Base-by-base conservation (phyloP, 2,888 invertebrate species). In the Brachynemurus nebulosus region DNA sequence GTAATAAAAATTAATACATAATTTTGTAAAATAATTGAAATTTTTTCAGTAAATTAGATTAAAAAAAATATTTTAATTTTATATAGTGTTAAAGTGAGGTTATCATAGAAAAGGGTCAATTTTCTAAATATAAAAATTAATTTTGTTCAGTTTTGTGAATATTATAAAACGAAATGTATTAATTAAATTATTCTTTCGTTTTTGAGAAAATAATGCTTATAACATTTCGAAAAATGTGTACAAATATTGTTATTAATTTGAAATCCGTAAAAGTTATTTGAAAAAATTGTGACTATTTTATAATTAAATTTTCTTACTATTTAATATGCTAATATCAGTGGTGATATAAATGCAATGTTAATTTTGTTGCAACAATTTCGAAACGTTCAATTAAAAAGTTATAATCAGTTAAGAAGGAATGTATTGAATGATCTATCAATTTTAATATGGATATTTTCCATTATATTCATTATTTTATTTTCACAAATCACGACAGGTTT, bases 291-390 rank as follows among this genome's bases (percentile, higher is more conserved):
- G 7, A 23, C 6, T 23, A 23, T 12, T 9, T 30, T 30, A 3
- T 30, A 5, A 30, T n/a, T 30, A 14, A 30, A 12, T 30, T 30
- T n/a, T 30, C 14, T 30, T 30, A 12, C n/a, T 30, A 12, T 30
- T 30, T n/a, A 30, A 30, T 30, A 30, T 30, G 30, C 14, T 30
- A 12, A 30, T 12, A 30, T n/a, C 30, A 14, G 14, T 14, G 30
- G 30, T 30, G 30, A 30, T n/a, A 30, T 30, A 30, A 14, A 30
- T 30, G 30, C 30, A 30, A 30, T 30, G 30, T 30, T 30, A 12
- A 30, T 30, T 30, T 30, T 14, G 30, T 30, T 30, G 30, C 30
- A 30, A 30, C 30, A 11, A 30, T 12, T 14, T 30, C 30, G 14
- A 30, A 30, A 30, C 30, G n/a, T 14, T 6, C n/a, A 30, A 30